Evolutionary conservation across 1,140 invertebrate genomes (phyloP).

Genomic region (Drosophila cardini): DNA sequence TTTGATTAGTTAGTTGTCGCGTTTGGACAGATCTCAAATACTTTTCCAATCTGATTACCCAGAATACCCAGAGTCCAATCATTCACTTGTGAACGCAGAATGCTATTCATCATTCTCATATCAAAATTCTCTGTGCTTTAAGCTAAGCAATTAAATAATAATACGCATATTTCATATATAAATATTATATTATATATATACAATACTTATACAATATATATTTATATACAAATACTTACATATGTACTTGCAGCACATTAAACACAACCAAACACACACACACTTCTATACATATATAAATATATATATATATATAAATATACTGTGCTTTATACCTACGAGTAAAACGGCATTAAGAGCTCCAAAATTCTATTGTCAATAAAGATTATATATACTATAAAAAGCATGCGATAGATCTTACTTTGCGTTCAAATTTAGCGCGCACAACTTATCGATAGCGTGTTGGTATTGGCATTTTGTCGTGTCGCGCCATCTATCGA

Average conservation of each 20-base stretch:
- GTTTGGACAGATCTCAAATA: conserved; percentile 10
- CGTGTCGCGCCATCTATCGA: too few species aligned
- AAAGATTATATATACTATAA: conserved; percentile 86
- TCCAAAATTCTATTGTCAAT: conserved; percentile 78
- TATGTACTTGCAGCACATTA: conserved; percentile 51
- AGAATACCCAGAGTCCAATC: background rate
- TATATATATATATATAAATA: conserved; percentile 57
- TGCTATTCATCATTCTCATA: conserved; percentile 71
- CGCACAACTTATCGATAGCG: background rate
- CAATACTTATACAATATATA: conserved; percentile 58
- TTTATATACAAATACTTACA: conserved; percentile 66
- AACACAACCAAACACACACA: conserved; percentile 12
- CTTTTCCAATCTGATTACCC: background rate
- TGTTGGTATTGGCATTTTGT: background rate
- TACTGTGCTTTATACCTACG: conserved; percentile 75
- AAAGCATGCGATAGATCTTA: conserved; percentile 68
- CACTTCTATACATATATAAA: background rate
- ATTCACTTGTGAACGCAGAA: conserved; percentile 48
- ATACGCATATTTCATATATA: conserved; percentile 60
- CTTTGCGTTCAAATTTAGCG: background rate
- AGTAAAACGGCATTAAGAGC: conserved; percentile 61
- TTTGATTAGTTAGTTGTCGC: conserved; percentile 6
- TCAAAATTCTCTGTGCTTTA: conserved; percentile 82
- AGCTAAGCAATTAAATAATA: conserved; percentile 74
- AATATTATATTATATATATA: conserved; percentile 49